phyloP scores from a whole-genome alignment of 2,797 vertebrate genomes.

The Gambusia yucatana region DNA sequence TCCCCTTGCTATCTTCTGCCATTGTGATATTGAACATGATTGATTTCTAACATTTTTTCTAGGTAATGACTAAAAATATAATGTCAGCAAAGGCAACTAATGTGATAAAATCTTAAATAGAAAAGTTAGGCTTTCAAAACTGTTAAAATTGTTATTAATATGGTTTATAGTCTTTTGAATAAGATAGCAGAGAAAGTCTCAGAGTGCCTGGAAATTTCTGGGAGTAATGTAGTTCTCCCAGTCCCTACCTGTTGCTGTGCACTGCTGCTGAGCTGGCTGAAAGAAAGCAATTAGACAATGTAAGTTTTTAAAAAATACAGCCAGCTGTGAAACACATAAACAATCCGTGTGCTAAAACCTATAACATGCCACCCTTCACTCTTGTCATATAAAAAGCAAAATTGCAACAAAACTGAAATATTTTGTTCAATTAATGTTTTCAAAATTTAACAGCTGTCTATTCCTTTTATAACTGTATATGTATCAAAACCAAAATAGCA shows the following conservation, averaged over 20 bases:
- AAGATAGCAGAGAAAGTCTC: background rate
- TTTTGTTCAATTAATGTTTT: background rate
- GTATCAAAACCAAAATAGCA: background rate
- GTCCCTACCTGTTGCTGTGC: background rate
- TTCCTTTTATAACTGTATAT: background rate
- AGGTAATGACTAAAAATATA: background rate
- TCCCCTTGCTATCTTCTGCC: background rate
- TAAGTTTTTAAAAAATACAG: background rate
- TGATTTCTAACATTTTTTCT: background rate
- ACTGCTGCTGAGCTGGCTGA: background rate
- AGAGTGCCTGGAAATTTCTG: background rate
- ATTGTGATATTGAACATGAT: background rate
- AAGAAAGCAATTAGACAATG: background rate
- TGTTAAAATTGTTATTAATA: background rate
- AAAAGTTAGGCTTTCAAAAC: background rate
- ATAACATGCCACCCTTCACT: background rate
- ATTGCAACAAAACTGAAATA: background rate
- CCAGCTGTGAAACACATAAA: background rate
- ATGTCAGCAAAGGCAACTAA: background rate
- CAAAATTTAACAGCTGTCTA: background rate
- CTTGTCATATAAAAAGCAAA: background rate
- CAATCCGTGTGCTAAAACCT: background rate
- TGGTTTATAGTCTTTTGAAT: background rate
- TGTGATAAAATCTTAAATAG: background rate
- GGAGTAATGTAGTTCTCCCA: background rate